A percentile compares a stretch with the other conserved stretches of the same genome.
Conservation (phyloP, 2,113 vertebrate genomes). For the Atherinomorus stipes region DNA sequence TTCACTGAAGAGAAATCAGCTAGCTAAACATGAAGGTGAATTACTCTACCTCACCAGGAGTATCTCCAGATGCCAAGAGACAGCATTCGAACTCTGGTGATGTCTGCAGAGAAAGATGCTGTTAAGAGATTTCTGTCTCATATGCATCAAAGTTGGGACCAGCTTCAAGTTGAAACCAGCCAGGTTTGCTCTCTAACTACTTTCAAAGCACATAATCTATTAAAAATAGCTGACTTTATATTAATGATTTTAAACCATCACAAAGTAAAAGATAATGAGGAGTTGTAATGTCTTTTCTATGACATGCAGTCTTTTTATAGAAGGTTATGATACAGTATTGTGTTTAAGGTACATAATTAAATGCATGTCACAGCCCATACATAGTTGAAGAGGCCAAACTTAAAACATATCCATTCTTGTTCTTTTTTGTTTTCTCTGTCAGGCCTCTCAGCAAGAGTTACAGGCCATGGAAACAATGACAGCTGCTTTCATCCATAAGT, state of each 20-base stretch:
- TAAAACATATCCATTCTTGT: constrained; percentile 23
- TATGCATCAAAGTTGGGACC: constrained; percentile 87
- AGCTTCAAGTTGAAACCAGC: constrained; percentile 82
- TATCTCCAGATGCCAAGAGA: constrained; percentile 88
- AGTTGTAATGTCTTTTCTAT: constrained; percentile 11
- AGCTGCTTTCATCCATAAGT: constrained; percentile 87
- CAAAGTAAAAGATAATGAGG: neutral
- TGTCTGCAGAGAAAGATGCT: constrained; percentile 87
- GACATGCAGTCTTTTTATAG: neutral
- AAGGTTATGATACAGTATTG: constrained; percentile 2
- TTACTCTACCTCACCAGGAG: constrained; percentile 74
- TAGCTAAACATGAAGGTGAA: neutral
- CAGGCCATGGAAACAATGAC: constrained; percentile 89
- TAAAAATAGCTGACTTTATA: no score
- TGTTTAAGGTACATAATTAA: constrained; percentile 12
- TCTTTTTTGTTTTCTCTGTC: constrained; percentile 43
- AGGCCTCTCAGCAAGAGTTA: constrained; percentile 85
- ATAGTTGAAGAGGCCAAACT: constrained; percentile 44
- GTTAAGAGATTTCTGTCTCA: constrained; percentile 87
- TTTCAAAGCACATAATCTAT: neutral
- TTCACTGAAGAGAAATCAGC: constrained; percentile 4
- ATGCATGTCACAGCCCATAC: constrained; percentile 11
- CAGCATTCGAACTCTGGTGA: constrained; percentile 86
- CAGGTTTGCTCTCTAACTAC: constrained; percentile 70
- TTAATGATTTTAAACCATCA: no score